Evolutionary conservation across 1,140 invertebrate species (phyloP).

Genomic region (Lepidurus couesii): DNA sequence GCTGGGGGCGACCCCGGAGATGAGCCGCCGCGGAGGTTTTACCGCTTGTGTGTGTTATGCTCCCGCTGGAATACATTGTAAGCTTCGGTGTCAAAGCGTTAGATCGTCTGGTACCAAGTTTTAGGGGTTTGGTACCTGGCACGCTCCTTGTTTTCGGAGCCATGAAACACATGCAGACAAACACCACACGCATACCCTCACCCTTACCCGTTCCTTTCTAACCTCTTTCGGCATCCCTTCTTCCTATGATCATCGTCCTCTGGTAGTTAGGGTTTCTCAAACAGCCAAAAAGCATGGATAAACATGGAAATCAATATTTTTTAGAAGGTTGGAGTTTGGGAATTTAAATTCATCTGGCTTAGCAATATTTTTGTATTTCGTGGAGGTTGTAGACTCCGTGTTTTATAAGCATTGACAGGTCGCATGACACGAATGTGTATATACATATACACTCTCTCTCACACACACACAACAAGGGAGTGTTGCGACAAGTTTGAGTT

Average conservation of each 20-base stretch:
- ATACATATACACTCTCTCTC: too few relatives aligned
- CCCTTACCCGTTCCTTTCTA: neutral
- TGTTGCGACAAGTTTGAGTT: conserved; percentile 2
- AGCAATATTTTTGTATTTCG: too few relatives aligned
- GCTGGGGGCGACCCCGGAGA: neutral
- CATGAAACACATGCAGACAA: conserved; percentile 15
- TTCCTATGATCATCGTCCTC: too few relatives aligned
- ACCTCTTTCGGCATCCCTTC: neutral
- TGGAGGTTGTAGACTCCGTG: too few relatives aligned
- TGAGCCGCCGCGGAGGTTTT: neutral
- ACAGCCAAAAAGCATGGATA: too few relatives aligned
- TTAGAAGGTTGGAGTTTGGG: too few relatives aligned
- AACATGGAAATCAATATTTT: too few relatives aligned
- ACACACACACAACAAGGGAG: neutral
- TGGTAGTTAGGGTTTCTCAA: too few relatives aligned
- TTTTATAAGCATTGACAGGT: neutral
- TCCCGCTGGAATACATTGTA: neutral
- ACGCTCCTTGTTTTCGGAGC: conserved; percentile 17
- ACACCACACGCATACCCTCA: neutral
- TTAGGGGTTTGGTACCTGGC: conserved; percentile 18
- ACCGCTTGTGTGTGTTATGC: neutral
- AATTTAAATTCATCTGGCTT: too few relatives aligned
- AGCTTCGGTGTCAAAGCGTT: conserved; percentile 1
- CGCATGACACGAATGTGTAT: neutral
- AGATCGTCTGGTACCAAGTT: neutral